Percentiles rank a stretch among this genome's conserved stretches.
These are phyloP conservation scores for Cinclus cinclus DNA, from an alignment of 2,113 vertebrate species.

Conservation along the genomic window DNA sequence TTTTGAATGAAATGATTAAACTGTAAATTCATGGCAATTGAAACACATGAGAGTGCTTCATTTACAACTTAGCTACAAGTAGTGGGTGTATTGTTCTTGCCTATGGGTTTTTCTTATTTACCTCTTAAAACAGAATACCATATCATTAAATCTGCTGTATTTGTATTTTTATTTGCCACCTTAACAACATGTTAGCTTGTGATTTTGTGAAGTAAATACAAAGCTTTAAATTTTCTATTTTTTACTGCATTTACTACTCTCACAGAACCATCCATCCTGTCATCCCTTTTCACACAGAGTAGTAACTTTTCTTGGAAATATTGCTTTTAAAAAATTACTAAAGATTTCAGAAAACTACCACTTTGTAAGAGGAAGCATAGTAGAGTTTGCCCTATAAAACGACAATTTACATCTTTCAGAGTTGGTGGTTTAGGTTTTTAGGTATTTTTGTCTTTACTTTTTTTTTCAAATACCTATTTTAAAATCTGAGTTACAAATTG, in stretches of 20 bases:
- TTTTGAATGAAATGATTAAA: neutral
- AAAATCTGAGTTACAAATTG: neutral
- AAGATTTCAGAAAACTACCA: neutral
- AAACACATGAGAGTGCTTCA: neutral
- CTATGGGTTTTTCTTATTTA: slow-evolving; percentile 10
- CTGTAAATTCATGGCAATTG: neutral
- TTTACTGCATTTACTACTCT: neutral
- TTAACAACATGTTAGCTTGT: neutral
- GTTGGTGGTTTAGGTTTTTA: accelerated
- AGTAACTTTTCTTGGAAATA: neutral
- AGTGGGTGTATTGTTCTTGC: neutral
- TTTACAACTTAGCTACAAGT: neutral
- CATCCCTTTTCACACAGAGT: neutral
- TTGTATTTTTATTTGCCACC: neutral
- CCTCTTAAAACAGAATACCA: neutral
- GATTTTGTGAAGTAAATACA: neutral
- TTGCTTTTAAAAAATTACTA: neutral
- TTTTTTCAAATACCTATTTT: neutral
- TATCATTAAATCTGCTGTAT: neutral
- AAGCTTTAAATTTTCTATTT: neutral
- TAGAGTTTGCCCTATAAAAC: neutral
- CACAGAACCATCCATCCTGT: neutral
- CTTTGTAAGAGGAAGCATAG: neutral
- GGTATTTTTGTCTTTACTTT: neutral
- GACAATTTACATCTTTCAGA: neutral